Conservation (phyloP, 2,797 vertebrate genomes). For the Antennarius maculatus region DNA sequence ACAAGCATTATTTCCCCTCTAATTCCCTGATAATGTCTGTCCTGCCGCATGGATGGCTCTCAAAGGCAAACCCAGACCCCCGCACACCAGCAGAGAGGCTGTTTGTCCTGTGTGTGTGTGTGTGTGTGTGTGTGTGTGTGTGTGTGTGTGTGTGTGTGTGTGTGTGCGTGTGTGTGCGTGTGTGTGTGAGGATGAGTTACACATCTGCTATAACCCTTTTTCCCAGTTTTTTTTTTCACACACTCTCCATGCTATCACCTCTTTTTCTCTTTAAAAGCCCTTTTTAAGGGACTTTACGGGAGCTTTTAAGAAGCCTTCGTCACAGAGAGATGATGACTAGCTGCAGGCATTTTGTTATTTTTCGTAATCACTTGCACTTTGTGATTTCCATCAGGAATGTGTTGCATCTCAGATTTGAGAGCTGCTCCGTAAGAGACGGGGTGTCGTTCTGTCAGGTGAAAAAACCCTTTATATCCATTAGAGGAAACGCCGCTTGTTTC, state of each 20-base stretch:
- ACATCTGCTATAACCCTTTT: slow-evolving; percentile 57
- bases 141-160: slow-evolving; percentile 33
- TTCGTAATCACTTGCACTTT: slow-evolving; percentile 55
- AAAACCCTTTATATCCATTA: not conserved
- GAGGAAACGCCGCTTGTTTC: not conserved
- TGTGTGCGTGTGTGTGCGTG: slow-evolving; percentile 41
- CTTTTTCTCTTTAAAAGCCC: slow-evolving; percentile 37
- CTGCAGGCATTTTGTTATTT: slow-evolving; percentile 33
- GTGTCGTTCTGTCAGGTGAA: slow-evolving; percentile 26
- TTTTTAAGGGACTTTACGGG: slow-evolving; percentile 60
- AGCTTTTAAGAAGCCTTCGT: slow-evolving; percentile 52
- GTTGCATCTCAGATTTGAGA: slow-evolving; percentile 20
- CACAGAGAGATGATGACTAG: slow-evolving; percentile 33
- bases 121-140: slow-evolving; percentile 40
- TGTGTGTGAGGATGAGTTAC: slow-evolving; percentile 68
- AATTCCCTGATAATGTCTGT: slow-evolving; percentile 81
- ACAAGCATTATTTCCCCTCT: slow-evolving; percentile 79
- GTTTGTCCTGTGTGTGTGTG: slow-evolving; percentile 54
- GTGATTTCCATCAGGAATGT: slow-evolving; percentile 30
- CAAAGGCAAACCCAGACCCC: slow-evolving; percentile 74
- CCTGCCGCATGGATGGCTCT: slow-evolving; percentile 81
- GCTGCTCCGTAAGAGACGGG: slow-evolving; percentile 26
- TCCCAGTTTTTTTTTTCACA: slow-evolving; percentile 70
- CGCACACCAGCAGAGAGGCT: slow-evolving; percentile 67
- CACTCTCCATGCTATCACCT: slow-evolving; percentile 51